Base-by-base conservation (phyloP, 2,113 vertebrate species). In the Lophochroa leadbeateri region DNA sequence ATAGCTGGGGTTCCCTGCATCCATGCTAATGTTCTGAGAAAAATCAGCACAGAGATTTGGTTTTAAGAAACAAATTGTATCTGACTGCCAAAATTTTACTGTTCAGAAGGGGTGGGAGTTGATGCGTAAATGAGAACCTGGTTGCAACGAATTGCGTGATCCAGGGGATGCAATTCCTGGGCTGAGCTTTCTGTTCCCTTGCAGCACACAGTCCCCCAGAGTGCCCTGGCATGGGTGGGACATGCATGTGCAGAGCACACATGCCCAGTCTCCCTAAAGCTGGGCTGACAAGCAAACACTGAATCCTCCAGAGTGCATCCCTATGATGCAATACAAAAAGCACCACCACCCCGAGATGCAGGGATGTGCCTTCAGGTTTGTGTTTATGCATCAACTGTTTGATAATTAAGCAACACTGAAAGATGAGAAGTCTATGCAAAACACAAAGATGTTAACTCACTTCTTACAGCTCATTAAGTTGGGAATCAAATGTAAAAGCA, bases 201-300 rank as follows among this genome's bases (percentile, higher is more conserved):
- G 0, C 52, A 72, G 52, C 15, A 3, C 50, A 67, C 29, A 11
- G 27, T 15, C 21, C 21, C 39, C 4, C 14, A 4, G 35, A 10
- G 71, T 1, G 6, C 11, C 44, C 50, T 16, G 39, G 39, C 25
- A 17, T 47, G 0, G 1, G 21, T 33, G n/a, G 85, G 72, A 46
- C 18, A 14, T 1, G 6, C 24, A 18, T 0, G 2, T 1, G 0
- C 49, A 49, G 28, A 46, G 33, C 50, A 41, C 24, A 8, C 9
- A 0, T 5, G 29, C 49, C 55, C 3, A 2, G 10, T 11, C 20
- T 63, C 53, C 53, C 6, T 50, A 60, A 37, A 55, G 8, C n/a
- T 7, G 13, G 17, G 20, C 60, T n/a, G 47, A 23, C 9, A 9
- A 44, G 19, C 46, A 24, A 44, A 19, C 8, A 3, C 33, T 12